Percentiles rank a stretch among this genome's conserved stretches.
Conservation (phyloP, 2,113 vertebrate genomes). For the Cyphomyrus plagiostoma region DNA sequence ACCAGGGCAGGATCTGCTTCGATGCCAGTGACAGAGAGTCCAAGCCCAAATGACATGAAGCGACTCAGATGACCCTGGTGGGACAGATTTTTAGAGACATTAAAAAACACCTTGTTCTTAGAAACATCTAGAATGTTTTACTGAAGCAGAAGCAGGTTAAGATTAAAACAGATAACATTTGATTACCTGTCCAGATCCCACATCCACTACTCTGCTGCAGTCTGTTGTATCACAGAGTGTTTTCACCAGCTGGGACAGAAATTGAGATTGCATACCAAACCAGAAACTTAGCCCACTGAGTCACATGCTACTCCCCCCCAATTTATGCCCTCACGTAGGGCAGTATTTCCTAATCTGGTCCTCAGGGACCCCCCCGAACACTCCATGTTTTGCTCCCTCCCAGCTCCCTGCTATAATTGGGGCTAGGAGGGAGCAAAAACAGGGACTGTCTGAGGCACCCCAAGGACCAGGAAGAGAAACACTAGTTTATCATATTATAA, state of each 20-base stretch:
- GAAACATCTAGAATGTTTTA: not conserved
- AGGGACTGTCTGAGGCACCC: not conserved
- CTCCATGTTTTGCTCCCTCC: not conserved
- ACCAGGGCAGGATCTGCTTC: slow-evolving; percentile 71
- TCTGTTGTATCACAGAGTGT: slow-evolving; percentile 64
- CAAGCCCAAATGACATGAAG: slow-evolving; percentile 75
- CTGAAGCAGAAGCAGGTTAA: not conserved
- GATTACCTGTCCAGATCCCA: slow-evolving; percentile 86
- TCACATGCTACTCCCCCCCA: not conserved
- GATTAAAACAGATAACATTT: not conserved
- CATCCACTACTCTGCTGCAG: slow-evolving; percentile 71
- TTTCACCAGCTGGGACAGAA: slow-evolving; percentile 67
- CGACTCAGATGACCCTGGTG: slow-evolving; percentile 81
- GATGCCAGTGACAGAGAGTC: slow-evolving; percentile 71
- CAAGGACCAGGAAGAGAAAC: not conserved
- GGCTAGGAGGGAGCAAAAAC: not conserved
- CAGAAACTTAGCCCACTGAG: too few relatives aligned
- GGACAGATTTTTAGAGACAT: not conserved
- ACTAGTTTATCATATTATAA: not conserved
- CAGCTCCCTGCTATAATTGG: not conserved
- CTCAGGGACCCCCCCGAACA: not conserved
- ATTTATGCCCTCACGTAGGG: not conserved
- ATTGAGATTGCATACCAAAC: not conserved
- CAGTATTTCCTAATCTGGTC: not conserved
- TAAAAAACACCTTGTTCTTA: not conserved